These are phyloP conservation scores for Drosophila lowei DNA, from an alignment of 1,140 invertebrate species.

Conservation along the genomic window DNA sequence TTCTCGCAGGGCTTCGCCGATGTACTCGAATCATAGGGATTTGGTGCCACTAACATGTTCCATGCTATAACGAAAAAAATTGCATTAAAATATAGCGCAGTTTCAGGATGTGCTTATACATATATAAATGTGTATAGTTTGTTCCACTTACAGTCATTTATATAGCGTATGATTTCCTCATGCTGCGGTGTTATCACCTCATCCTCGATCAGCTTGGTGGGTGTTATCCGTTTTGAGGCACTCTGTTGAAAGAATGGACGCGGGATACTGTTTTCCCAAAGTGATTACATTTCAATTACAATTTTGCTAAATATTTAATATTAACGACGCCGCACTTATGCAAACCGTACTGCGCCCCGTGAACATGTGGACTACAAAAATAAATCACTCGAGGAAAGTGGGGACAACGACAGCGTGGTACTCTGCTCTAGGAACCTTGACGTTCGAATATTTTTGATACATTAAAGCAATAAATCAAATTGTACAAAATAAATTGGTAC, in stretches of 20 bases:
- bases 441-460: background rate
- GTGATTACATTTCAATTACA: conserved; percentile 39
- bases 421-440: conserved; percentile 9
- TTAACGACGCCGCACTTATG: conserved; percentile 39
- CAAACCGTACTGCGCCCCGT: conserved; percentile 23
- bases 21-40: conserved; percentile 74
- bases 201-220: conserved; percentile 77
- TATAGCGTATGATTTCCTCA: conserved; percentile 84
- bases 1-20: conserved; percentile 48
- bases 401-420: conserved; percentile 19
- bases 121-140: background rate
- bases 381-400: conserved; percentile 48
- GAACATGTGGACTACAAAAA: conserved; percentile 54
- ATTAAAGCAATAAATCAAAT: conserved; percentile 1
- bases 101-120: background rate
- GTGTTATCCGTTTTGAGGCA: conserved; percentile 70
- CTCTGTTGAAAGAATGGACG: conserved; percentile 84
- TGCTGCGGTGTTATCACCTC: conserved; percentile 83
- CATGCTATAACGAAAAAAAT: conserved; percentile 51
- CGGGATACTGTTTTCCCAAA: conserved; percentile 76
- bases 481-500: background rate
- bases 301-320: conserved; percentile 22
- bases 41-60: conserved; percentile 81
- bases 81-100: too few species aligned
- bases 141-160: conserved; percentile 79